Conservation (phyloP, 1,140 invertebrate species). For the Eurytemora carolleeae region DNA sequence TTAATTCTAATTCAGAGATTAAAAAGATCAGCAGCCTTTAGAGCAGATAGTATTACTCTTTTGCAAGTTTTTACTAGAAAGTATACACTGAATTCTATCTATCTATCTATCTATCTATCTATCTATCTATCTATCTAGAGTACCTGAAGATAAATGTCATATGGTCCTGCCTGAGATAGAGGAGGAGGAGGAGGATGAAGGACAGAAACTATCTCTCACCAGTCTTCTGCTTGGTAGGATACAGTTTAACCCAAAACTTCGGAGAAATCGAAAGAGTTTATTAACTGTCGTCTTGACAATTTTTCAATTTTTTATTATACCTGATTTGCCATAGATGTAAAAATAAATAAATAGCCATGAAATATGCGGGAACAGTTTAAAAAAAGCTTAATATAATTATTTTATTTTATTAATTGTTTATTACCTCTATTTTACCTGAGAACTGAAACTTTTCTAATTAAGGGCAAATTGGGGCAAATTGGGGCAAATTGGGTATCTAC, state of each 20-base stretch:
- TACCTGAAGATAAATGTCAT: constrained; percentile 22
- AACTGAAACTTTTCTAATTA: background rate
- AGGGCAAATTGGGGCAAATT: background rate
- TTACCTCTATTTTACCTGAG: background rate
- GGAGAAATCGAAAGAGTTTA: too few relatives aligned
- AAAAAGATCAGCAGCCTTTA: too few relatives aligned
- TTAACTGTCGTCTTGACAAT: too few relatives aligned
- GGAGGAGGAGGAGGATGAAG: constrained; percentile 22
- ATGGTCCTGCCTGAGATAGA: constrained; percentile 23
- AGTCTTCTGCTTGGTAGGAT: constrained; percentile 22
- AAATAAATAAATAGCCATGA: too few relatives aligned
- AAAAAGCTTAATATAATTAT: background rate
- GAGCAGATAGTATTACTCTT: too few relatives aligned
- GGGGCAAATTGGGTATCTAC: background rate
- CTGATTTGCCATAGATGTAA: background rate
- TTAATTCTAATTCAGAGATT: too few relatives aligned
- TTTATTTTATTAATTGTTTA: background rate
- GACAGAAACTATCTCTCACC: constrained; percentile 22
- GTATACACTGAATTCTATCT: too few relatives aligned
- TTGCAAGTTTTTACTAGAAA: too few relatives aligned
- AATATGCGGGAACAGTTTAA: too few relatives aligned
- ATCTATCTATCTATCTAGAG: constrained; percentile 17
- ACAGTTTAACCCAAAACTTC: too few relatives aligned
- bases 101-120: too few relatives aligned
- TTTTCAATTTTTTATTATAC: constrained; percentile 5